Base-by-base conservation (phyloP, 2,888 invertebrate genomes). In the Andrena praecox region DNA sequence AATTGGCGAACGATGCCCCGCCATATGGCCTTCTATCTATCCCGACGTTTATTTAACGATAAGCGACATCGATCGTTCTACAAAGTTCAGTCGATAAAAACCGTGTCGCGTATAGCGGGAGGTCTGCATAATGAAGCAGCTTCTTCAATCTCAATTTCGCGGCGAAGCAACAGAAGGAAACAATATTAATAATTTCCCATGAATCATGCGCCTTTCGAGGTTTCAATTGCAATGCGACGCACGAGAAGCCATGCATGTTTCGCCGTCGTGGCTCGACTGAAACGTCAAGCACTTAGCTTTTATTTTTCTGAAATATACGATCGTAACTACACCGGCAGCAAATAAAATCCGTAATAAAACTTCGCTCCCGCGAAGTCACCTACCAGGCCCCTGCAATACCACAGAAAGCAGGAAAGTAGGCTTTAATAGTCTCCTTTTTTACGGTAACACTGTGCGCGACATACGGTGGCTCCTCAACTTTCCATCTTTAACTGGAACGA, bases 1-100 rank as follows among this genome's bases (percentile, higher is more conserved):
- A 73, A 74, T 42, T 54, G 29, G 35, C 27, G 48, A 42, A 77
- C 67, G 67, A 50, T 54, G 12, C n/a, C 3, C 16, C 10, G 42
- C 74, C 77, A 74, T 74, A 74, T 74, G 77, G 66, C 59, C 35
- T 33, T 42, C 31, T 12, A 12, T 33, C 12, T 33, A 20, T 6
- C n/a, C 12, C 10, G 6, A 12, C 50, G 62, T 62, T 67, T 74
- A 62, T 78, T 67, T 67, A 62, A 62, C 60, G 74, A 74, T 78
- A 78, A 62, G 27, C 50, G 52, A 29, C 62, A 74, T 68, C 7
- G 73, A 77, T 77, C 35, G 8, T 33, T 24, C 12, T n/a, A 48
- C 4, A 66, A 72, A 66, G 42, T 31, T 50, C 42, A 20, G 33
- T n/a, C 59, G 76, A 66, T 66, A 72, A 52, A 50, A 66, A 56